These are phyloP conservation scores for Lasioglossum baleicum DNA, from an alignment of 1,140 invertebrate species.

Conservation along the genomic window DNA sequence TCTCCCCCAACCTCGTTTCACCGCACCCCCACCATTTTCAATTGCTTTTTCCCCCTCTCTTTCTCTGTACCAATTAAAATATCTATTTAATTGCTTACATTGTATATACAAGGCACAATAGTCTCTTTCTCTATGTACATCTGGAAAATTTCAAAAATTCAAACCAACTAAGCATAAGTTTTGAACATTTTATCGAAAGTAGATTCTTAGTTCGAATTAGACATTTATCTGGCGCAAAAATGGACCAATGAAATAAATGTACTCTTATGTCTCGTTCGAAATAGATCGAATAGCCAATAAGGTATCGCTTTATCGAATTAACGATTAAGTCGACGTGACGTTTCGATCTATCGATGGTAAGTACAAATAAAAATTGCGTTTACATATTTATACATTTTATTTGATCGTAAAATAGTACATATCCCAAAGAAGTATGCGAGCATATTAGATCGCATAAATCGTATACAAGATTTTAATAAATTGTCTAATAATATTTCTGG, in stretches of 20 bases:
- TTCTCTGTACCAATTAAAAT: too few relatives aligned
- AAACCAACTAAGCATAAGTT: too few relatives aligned
- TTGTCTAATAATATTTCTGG: not conserved
- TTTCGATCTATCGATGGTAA: constrained; percentile 11
- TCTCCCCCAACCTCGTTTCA: not conserved
- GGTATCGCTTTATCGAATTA: too few relatives aligned
- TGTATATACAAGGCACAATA: too few relatives aligned
- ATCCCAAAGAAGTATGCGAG: not conserved
- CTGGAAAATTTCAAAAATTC: not conserved
- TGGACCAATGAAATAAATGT: too few relatives aligned
- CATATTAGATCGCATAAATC: not conserved
- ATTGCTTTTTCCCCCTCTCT: not conserved
- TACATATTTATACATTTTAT: not conserved
- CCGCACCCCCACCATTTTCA: constrained; percentile 8
- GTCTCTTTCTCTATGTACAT: too few relatives aligned
- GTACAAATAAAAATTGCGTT: constrained; percentile 1
- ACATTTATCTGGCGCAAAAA: too few relatives aligned
- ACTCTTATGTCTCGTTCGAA: too few relatives aligned
- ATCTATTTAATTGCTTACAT: too few relatives aligned
- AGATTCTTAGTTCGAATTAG: too few relatives aligned
- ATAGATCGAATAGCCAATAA: too few relatives aligned
- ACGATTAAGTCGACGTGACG: not conserved
- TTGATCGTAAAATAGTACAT: not conserved
- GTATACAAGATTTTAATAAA: not conserved
- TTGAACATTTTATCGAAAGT: too few relatives aligned